A percentile compares a stretch with the other conserved stretches of the same genome.
Evolutionary conservation across 2,888 invertebrate genomes (phyloP).

Genomic region (Rhagophthalmus giganteus): DNA sequence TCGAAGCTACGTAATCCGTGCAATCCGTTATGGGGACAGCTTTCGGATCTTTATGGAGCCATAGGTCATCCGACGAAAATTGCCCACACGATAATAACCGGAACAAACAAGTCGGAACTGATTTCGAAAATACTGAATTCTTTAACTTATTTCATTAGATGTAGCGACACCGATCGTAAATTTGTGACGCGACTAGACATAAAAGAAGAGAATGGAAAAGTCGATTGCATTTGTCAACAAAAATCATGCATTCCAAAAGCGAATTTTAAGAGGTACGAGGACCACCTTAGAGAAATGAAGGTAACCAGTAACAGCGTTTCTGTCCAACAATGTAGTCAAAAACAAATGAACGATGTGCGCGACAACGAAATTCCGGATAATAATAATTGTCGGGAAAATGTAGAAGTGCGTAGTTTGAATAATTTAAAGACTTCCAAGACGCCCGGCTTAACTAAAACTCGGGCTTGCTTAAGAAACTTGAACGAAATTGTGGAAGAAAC

Average conservation of each 20-base stretch:
- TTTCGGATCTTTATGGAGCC: constrained; percentile 84
- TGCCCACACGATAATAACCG: constrained; percentile 79
- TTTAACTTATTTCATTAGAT: constrained; percentile 84
- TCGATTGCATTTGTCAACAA: constrained; percentile 44
- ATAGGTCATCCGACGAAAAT: constrained; percentile 77
- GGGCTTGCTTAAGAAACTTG: constrained; percentile 9
- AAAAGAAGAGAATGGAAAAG: constrained; percentile 48
- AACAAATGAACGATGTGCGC: neutral
- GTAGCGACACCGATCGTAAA: constrained; percentile 67
- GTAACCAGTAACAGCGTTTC: constrained; percentile 11
- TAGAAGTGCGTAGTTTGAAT: neutral
- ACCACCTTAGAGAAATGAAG: constrained; percentile 41
- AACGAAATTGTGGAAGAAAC: constrained; percentile 3
- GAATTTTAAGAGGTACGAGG: constrained; percentile 48
- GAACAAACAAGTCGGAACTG: constrained; percentile 65
- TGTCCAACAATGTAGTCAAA: neutral
- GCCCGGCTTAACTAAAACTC: constrained; percentile 11
- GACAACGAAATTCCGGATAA: neutral
- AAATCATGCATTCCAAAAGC: constrained; percentile 47
- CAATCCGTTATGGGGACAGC: constrained; percentile 89
- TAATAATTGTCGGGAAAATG: neutral
- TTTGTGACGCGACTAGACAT: constrained; percentile 32
- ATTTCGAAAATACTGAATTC: constrained; percentile 75
- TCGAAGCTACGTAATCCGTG: constrained; percentile 69
- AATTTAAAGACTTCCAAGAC: constrained; percentile 12